Conservation (phyloP, 2,888 invertebrate genomes). For the Aelia acuminata region DNA sequence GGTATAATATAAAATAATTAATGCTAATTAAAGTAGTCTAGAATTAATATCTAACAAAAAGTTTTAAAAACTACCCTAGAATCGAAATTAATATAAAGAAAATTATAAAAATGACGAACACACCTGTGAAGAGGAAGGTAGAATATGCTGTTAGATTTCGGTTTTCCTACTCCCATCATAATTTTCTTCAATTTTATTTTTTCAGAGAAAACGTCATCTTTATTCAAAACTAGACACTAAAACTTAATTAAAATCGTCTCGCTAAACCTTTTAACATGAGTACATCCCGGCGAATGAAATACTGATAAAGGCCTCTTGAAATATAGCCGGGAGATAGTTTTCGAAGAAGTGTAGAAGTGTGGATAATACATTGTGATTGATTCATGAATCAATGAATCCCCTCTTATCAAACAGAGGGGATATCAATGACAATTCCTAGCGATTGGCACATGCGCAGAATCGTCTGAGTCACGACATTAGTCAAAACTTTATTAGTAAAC, state of each 20-base stretch:
- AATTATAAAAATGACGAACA: neutral
- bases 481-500: neutral
- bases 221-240: neutral
- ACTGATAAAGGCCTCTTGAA: neutral
- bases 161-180: conserved; percentile 6
- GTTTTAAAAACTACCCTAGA: neutral
- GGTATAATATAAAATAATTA: too few relatives aligned
- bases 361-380: conserved; percentile 15
- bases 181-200: neutral
- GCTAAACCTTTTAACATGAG: neutral
- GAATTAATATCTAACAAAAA: neutral
- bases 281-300: neutral
- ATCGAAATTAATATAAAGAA: neutral
- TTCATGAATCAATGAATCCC: neutral
- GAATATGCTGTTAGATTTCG: conserved; percentile 1
- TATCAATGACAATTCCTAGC: neutral
- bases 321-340: neutral
- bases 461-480: neutral
- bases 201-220: neutral
- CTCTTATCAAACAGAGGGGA: neutral
- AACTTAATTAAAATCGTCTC: neutral
- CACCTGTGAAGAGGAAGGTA: neutral
- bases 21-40: neutral
- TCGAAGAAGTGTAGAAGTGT: neutral
- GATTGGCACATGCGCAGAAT: neutral